A percentile compares a stretch with the other conserved stretches of the same genome.
These are phyloP conservation scores for Pseudolycoriella hygida DNA, from an alignment of 2,888 invertebrate species.

Conservation along the genomic window DNA sequence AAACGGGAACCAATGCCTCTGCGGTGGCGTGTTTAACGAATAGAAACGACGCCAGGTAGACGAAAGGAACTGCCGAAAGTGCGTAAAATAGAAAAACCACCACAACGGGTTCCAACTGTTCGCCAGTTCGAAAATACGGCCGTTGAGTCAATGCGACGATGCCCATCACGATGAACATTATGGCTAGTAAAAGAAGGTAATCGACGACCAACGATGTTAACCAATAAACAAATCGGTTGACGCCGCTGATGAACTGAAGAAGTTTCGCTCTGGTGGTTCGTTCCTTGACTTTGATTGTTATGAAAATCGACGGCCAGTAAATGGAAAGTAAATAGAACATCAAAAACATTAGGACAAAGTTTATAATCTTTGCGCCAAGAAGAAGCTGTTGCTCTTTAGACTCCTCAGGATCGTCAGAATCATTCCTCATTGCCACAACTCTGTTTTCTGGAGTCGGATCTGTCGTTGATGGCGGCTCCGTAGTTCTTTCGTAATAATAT, in stretches of 20 bases:
- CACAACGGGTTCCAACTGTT: slow-evolving; percentile 33
- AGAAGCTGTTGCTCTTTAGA: too few relatives aligned
- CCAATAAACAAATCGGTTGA: slow-evolving; percentile 51
- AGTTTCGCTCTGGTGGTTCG: slow-evolving; percentile 47
- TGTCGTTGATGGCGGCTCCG: too few relatives aligned
- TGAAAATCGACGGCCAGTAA: slow-evolving; percentile 6
- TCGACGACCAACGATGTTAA: slow-evolving; percentile 39
- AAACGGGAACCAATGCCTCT: slow-evolving; percentile 36
- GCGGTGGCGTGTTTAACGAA: slow-evolving; percentile 40
- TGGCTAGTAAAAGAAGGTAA: slow-evolving; percentile 40
- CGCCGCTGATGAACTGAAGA: slow-evolving; percentile 54
- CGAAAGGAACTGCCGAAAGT: slow-evolving; percentile 47
- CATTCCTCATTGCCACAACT: too few relatives aligned
- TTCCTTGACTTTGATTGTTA: slow-evolving; percentile 19
- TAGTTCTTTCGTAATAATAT: too few relatives aligned
- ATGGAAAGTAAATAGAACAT: too few relatives aligned
- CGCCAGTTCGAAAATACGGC: not conserved
- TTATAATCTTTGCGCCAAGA: too few relatives aligned
- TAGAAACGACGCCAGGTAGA: slow-evolving; percentile 50
- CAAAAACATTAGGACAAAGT: too few relatives aligned
- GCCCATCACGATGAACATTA: slow-evolving; percentile 41
- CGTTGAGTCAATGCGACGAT: slow-evolving; percentile 29
- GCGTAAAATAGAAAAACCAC: slow-evolving; percentile 38
- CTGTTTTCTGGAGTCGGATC: too few relatives aligned
- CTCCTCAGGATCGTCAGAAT: too few relatives aligned